These are phyloP conservation scores for Pachydiplax longipennis DNA, from an alignment of 2,888 invertebrate genomes.

Conservation along the genomic window DNA sequence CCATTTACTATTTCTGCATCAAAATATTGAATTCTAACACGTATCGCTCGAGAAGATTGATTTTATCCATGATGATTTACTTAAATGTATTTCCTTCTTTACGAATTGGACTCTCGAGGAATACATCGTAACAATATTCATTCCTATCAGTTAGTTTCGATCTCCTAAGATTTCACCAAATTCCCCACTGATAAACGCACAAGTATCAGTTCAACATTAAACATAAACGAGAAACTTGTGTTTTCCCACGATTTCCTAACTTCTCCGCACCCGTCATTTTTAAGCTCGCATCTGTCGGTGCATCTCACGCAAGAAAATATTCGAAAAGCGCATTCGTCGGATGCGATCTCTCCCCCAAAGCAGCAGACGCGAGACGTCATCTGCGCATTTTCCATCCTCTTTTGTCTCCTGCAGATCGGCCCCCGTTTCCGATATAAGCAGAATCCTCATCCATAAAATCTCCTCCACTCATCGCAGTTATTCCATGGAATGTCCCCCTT, in stretches of 20 bases:
- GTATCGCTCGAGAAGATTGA: too few relatives aligned
- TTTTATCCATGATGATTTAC: too few relatives aligned
- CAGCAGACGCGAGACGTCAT: not conserved
- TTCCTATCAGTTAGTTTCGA: too few relatives aligned
- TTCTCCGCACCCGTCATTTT: not conserved
- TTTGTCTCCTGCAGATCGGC: not conserved
- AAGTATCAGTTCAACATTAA: not conserved
- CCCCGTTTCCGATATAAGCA: not conserved
- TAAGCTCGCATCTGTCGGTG: not conserved
- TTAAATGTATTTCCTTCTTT: too few relatives aligned
- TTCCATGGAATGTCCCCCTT: constrained; percentile 19
- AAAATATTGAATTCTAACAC: too few relatives aligned
- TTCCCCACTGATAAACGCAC: too few relatives aligned
- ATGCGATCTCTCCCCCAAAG: not conserved
- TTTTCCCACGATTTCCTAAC: not conserved
- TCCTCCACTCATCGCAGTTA: not conserved
- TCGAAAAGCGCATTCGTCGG: constrained; percentile 19
- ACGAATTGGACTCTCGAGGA: too few relatives aligned
- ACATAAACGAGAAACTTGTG: not conserved
- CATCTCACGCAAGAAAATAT: not conserved
- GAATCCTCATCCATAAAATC: constrained; percentile 29
- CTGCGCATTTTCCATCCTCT: not conserved
- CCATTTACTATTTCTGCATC: too few relatives aligned
- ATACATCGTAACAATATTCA: too few relatives aligned
- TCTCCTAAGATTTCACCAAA: too few relatives aligned